Percentiles rank a stretch among this genome's conserved stretches.
These are phyloP conservation scores for Schrankia costaestrigalis DNA, from an alignment of 2,888 invertebrate genomes.

Conservation along the genomic window DNA sequence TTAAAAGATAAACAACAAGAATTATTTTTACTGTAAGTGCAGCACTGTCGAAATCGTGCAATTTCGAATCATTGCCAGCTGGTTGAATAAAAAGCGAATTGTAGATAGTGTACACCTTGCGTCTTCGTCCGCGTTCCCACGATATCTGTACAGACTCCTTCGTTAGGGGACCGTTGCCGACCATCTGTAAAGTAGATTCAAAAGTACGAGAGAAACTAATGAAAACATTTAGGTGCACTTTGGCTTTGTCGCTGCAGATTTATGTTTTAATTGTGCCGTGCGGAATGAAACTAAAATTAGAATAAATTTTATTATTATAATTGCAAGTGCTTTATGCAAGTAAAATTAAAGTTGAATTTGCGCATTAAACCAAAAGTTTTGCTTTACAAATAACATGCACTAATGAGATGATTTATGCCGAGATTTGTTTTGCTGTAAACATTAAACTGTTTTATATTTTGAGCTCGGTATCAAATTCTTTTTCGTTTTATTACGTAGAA, in stretches of 20 bases:
- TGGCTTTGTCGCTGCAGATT: conserved; percentile 33
- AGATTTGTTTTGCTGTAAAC: conserved; percentile 1
- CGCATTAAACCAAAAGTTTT: conserved; percentile 5
- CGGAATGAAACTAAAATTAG: conserved; percentile 23
- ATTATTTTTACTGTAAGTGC: conserved; percentile 43
- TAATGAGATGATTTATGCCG: conserved; percentile 4
- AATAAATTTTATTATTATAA: conserved; percentile 24
- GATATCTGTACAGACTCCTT: conserved; percentile 32
- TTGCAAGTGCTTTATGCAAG: conserved; percentile 22
- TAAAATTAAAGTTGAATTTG: conserved; percentile 12
- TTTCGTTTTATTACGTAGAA: too few relatives aligned
- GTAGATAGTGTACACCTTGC: conserved; percentile 58
- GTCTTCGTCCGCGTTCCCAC: conserved; percentile 49
- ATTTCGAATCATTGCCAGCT: conserved; percentile 27
- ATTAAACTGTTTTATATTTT: too few relatives aligned
- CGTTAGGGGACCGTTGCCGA: conserved; percentile 19
- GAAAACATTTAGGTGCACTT: conserved; percentile 39
- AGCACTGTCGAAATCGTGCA: conserved; percentile 45
- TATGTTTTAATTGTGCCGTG: conserved; percentile 27
- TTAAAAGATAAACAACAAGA: conserved; percentile 7
- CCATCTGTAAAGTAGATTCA: conserved; percentile 28
- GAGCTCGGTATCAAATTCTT: too few relatives aligned
- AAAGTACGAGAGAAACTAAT: conserved; percentile 37
- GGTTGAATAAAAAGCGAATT: conserved; percentile 52
- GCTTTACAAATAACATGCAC: conserved; percentile 2